Evolutionary conservation across 2,113 vertebrate genomes (phyloP), one percentile per base, ranked within the genome.

Genomic region (Origma solitaria): DNA sequence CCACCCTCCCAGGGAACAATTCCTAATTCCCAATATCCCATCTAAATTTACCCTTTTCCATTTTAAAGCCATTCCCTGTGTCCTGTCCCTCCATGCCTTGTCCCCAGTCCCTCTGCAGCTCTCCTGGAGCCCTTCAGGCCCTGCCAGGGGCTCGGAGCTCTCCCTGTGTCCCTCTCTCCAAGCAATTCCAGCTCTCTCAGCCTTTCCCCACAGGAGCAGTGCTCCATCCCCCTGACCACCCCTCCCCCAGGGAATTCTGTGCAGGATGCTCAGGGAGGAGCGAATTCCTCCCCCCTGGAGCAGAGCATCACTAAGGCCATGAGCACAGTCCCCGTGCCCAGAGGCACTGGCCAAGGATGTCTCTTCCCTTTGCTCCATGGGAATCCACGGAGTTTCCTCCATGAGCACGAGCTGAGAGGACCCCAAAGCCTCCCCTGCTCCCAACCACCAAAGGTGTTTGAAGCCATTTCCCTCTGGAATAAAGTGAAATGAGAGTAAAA

Each of bases 321-420:
- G 3, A 10, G 70, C 40, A 16, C 0, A 0, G 16, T 4, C 33
- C 35, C 61, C 31, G 37, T 1, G 1, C 19, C 62, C 58, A 40
- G 45, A 33, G 44, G 19, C 62, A 37, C 4, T 7, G 3, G 4
- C 15, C 53, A 28, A 3, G 44, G 49, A 2, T 7, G 22, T 5
- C 45, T 44, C 15, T 68, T 21, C 38, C 19, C 10, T 44, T 10
- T n/a, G 51, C 47, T 40, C 51, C 44, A 2, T 5, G 21, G 42
- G 17, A 23, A 47, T 49, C 28, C 61, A 12, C 8, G 6, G 13
- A 6, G 4, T 8, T 44, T 4, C 28, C 13, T 11, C 22, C 10
- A 15, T 31, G 58, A 66, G 30, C 15, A 33, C 0, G 0, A 3
- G 20, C 44, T 23, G 17, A 50, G 64, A 17, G 30, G 2, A 15